Percentiles rank a stretch among this genome's conserved stretches.
These are phyloP conservation scores for Aurelia coerulea DNA, from an alignment of 30 jellyfish, hydroid and myxozoan genomes.

Conservation along the genomic window DNA sequence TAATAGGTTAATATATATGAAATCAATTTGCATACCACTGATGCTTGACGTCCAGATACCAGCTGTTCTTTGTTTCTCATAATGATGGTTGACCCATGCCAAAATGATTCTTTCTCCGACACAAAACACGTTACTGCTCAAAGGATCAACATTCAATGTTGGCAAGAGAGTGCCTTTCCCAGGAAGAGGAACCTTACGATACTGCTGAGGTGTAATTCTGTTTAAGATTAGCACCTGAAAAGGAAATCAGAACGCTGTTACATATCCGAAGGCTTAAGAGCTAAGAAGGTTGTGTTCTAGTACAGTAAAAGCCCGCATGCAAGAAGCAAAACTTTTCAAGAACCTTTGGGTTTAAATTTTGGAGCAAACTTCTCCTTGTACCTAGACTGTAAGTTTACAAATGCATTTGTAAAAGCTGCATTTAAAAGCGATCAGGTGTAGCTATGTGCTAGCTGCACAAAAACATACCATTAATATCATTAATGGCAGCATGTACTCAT, in stretches of 20 bases:
- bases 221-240: constrained; percentile 72
- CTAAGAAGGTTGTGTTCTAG: no score
- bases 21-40: constrained; percentile 19
- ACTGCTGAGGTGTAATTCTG: constrained; percentile 76
- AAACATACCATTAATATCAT: no score
- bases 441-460: no score
- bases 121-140: constrained; percentile 89
- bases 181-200: constrained; percentile 61
- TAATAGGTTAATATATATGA: neutral
- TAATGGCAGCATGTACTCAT: no score
- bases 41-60: constrained; percentile 70
- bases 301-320: no score
- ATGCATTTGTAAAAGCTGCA: no score
- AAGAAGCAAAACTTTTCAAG: no score
- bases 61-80: constrained; percentile 71
- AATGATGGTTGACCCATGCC: constrained; percentile 91
- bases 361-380: no score
- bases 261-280: no score
- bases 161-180: constrained; percentile 54
- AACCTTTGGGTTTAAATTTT: no score
- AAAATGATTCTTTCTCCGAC: constrained; percentile 80
- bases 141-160: constrained; percentile 84
- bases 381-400: no score
- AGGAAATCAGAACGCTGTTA: neutral
- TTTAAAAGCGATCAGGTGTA: no score